Evolutionary conservation across 2,113 vertebrate species (phyloP), one percentile per base, ranked within the genome.

Genomic region (Indicator maculatus): DNA sequence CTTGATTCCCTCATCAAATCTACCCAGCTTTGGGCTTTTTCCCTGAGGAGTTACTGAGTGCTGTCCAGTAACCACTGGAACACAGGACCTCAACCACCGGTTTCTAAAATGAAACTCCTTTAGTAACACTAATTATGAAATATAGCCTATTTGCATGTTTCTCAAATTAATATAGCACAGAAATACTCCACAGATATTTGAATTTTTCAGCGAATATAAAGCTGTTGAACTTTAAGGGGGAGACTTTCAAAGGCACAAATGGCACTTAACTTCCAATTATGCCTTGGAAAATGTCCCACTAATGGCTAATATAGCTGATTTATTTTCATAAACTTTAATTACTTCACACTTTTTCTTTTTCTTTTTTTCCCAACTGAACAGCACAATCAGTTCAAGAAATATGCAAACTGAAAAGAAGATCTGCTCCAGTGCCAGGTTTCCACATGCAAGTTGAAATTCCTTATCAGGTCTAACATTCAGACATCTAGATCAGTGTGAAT

Each of bases 281-380:
- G 90, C 58, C 86, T 82, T 79, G 50, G 83, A 94, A 95, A 94
- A 93, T 76, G 65, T 90, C 84, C 94, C 91, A 63, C 88, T 93
- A 91, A 94, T 88, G 86, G 90, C 90, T 90, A 94, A 91, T 94
- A 90, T 2, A 91, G n/a, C 47, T 95, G 96, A 97, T 94, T 93
- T 96, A 94, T 91, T 95, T 95, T 95, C 88, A 95, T 96, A 94
- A 91, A 85, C 73, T 92, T 95, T 93, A 96, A 97, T 95, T 95
- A 96, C 83, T 88, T 92, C 55, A 50, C 76, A 86, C 65, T 38
- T 83, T 23, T 79, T 26, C 67, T 86, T 88, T 66, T 36, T 11
- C 9, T 50, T 50, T 50, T 50, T 23, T 23, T 23, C 10, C 21
- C 50, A 26, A 63, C 61, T 59, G 80, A 93, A 55, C 65, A 75